phyloP scores from a whole-genome alignment of 1,140 invertebrate species.

The Phocides pigmalion region DNA sequence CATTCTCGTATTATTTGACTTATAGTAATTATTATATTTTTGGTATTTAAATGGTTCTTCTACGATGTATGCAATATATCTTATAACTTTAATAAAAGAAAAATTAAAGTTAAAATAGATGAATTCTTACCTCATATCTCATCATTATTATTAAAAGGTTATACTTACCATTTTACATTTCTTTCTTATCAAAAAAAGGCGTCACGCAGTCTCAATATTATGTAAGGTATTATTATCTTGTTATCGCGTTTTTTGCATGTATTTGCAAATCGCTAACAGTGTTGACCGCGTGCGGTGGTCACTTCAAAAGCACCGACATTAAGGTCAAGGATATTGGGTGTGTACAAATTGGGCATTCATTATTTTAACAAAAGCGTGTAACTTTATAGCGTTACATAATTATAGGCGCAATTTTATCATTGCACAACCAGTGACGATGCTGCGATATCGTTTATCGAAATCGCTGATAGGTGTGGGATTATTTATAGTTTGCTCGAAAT shows the following conservation, averaged over 20 bases:
- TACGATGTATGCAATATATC: too few relatives aligned
- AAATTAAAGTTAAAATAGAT: too few relatives aligned
- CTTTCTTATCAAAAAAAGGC: too few relatives aligned
- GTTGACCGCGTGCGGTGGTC: slow-evolving; percentile 46
- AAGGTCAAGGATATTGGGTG: slow-evolving; percentile 66
- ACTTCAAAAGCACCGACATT: slow-evolving; percentile 67
- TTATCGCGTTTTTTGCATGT: slow-evolving; percentile 58
- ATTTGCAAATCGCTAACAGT: slow-evolving; percentile 63
- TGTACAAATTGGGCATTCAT: slow-evolving; percentile 68
- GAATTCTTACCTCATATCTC: too few relatives aligned
- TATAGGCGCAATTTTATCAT: slow-evolving; percentile 50
- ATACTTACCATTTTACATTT: too few relatives aligned
- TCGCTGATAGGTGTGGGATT: slow-evolving; percentile 32
- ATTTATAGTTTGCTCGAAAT: slow-evolving; percentile 45
- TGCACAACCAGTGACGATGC: slow-evolving; percentile 35
- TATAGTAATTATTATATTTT: too few relatives aligned
- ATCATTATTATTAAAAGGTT: too few relatives aligned
- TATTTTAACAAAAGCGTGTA: slow-evolving; percentile 70
- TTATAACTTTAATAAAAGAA: too few relatives aligned
- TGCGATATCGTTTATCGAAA: slow-evolving; percentile 25
- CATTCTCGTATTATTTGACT: too few relatives aligned
- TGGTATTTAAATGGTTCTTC: too few relatives aligned
- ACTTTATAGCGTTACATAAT: slow-evolving; percentile 62
- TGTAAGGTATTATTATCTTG: slow-evolving; percentile 19
- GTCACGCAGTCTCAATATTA: too few relatives aligned